These are phyloP conservation scores for Sesia bembeciformis DNA, from an alignment of 2,888 invertebrate species.

Conservation along the genomic window DNA sequence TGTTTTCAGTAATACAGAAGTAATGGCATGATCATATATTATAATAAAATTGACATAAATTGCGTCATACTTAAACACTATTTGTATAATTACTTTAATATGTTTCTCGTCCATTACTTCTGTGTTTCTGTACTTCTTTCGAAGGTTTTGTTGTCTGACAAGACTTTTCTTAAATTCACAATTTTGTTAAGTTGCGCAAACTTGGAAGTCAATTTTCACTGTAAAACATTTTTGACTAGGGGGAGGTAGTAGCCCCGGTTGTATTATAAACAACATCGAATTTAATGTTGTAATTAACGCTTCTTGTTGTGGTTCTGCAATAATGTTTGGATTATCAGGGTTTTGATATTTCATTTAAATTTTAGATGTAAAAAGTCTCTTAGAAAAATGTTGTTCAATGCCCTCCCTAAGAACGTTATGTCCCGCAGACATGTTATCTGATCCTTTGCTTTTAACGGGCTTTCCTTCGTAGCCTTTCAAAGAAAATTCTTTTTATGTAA, in stretches of 20 bases:
- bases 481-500: constrained; percentile 19
- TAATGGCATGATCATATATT: no score
- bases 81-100: no score
- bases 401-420: constrained; percentile 31
- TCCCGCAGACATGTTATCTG: constrained; percentile 23
- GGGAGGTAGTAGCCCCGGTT: constrained; percentile 38
- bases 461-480: constrained; percentile 40
- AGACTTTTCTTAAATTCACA: no score
- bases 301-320: constrained; percentile 57
- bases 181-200: no score
- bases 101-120: no score
- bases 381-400: constrained; percentile 29
- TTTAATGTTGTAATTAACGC: constrained; percentile 64
- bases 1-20: background rate
- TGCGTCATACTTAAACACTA: no score
- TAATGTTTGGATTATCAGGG: constrained; percentile 70
- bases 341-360: constrained; percentile 59
- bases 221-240: constrained; percentile 27
- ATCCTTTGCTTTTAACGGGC: constrained; percentile 38
- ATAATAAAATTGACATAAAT: no score
- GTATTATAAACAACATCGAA: constrained; percentile 63
- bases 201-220: background rate
- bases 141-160: no score
- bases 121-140: no score
- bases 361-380: constrained; percentile 41